Evolutionary conservation across 2,113 vertebrate species (phyloP), one percentile per base, ranked within the genome.

Genomic region (Corythoichthys haematopterus): DNA sequence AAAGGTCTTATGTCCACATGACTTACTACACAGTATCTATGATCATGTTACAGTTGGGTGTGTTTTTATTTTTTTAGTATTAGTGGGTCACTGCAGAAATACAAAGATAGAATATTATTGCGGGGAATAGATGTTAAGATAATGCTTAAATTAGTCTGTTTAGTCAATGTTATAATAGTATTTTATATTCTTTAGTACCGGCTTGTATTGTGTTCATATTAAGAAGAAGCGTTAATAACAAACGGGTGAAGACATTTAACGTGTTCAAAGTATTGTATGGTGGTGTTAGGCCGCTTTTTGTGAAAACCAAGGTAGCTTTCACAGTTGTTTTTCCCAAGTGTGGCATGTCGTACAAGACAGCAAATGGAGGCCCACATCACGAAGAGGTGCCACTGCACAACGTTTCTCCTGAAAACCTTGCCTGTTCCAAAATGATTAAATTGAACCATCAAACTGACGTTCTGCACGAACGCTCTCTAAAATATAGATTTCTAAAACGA

Each of bases 281-380:
- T 35, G 9, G 40, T 53, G 50, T 33, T 52, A 45, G 4, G 59
- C 9, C 20, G 0, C 3, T 3, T 20, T 33, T 51, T 33, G 1
- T 15, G 40, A 45, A 69, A n/a, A 43, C 9, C 15, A 47, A 28
- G 35, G 2, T 8, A 43, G 47, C 55, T 78, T 81, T 75, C 66
- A 57, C 74, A 74, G 83, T 72, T 74, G 80, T 71, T 72, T 48
- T 67, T 55, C 20, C 55, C 62, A 73, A 69, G 43, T 73, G 69
- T 60, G 55, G 67, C 65, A 57, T 60, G 46, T 11, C 43, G 61
- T 50, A 70, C 61, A 62, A 69, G 69, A 79, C 63, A 79, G 74
- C 79, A 85, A 85, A 89, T 87, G 85, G 84, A 87, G 86, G 86
- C 82, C 84, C 40, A 62, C 55, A 65, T 56, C 73, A 47, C 72